Evolutionary conservation across 2,888 invertebrate species (phyloP), one percentile per base, ranked within the genome.

Genomic region (Salpingus planirostris): DNA sequence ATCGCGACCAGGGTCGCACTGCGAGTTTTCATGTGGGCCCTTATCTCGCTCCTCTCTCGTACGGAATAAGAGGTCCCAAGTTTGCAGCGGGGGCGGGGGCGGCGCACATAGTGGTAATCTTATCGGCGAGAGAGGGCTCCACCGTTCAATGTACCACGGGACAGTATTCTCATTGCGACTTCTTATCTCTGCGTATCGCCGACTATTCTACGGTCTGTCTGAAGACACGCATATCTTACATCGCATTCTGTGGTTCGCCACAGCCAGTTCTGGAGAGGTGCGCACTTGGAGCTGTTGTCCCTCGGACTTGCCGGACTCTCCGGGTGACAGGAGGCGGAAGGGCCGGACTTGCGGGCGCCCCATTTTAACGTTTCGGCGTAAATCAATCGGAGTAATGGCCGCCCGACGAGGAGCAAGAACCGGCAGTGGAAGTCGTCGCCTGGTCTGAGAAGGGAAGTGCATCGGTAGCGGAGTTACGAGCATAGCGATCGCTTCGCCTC

Each of bases 191-290:
- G 14, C 33, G 34, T 35, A 46, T 46, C 48, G 44, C 40, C 34
- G 42, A 43, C 48, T 46, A 46, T 40, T 43, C 43, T 42, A 33
- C 40, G 42, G 37, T 36, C 37, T 42, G 49, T 46, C 42, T 43
- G 42, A 48, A 49, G 48, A 49, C 49, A 40, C 46, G 44, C 43
- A 41, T 47, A 49, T 49, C 50, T 48, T 47, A 46, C 40, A 44
- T 46, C 48, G 38, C 40, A 45, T 44, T 49, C 38, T 38, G 28
- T 21, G 24, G 18, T 38, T 46, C 34, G 33, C 28, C 27, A 31
- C 40, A 35, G 37, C 31, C 10, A 24, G 25, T 13, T 21, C 24
- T 36, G 28, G 24, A 31, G 28, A 36, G 24, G 25, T 27, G 28
- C 36, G 35, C 35, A 30, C 35, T 26, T 30, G 23, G 23, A 31